Conservation (phyloP, 2,888 invertebrate genomes). For the Campaea margaritaria region DNA sequence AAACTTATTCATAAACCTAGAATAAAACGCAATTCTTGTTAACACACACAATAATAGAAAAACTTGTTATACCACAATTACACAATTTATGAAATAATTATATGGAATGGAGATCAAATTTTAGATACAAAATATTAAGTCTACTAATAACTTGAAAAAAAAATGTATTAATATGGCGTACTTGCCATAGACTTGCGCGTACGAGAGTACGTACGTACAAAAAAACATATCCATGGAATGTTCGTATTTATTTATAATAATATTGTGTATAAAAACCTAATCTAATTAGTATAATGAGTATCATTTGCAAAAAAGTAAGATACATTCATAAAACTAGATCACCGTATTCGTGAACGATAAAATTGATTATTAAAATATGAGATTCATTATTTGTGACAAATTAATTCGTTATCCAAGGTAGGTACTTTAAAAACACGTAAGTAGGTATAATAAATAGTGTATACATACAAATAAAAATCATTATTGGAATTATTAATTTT, state of each 20-base stretch:
- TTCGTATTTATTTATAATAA: not conserved
- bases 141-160: too few relatives aligned
- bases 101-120: too few relatives aligned
- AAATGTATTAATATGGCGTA: too few relatives aligned
- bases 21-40: not conserved
- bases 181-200: too few relatives aligned
- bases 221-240: not conserved
- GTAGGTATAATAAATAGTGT: too few relatives aligned
- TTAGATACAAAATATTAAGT: too few relatives aligned
- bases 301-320: constrained; percentile 1
- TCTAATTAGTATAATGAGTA: constrained; percentile 10
- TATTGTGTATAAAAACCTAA: constrained; percentile 1
- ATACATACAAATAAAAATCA: too few relatives aligned
- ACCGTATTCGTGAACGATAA: not conserved
- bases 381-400: not conserved
- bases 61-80: not conserved
- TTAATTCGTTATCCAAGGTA: not conserved
- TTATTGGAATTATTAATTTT: not conserved
- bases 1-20: not conserved
- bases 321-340: not conserved
- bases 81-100: not conserved
- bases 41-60: not conserved
- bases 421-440: not conserved
- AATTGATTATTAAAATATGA: not conserved
- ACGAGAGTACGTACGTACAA: not conserved